phyloP scores from a whole-genome alignment of 2,888 invertebrate genomes.

The Scelioninae gen. 2 region DNA sequence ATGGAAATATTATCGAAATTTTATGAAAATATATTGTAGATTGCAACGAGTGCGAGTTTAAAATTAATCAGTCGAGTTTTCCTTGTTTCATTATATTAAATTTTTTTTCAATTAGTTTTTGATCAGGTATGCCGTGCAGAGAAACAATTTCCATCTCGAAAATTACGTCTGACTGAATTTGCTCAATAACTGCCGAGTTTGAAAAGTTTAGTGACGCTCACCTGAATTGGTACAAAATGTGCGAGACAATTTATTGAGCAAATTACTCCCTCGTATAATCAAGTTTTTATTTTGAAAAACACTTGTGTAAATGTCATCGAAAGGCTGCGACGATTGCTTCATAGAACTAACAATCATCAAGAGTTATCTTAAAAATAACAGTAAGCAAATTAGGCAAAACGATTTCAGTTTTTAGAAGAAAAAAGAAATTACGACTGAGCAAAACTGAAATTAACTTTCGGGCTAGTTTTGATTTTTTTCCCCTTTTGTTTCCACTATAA shows the following conservation, averaged over 20 bases:
- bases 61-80: conserved; percentile 53
- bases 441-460: not conserved
- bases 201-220: not conserved
- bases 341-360: conserved; percentile 38
- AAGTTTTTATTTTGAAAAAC: conserved; percentile 16
- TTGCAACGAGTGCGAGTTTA: conserved; percentile 43
- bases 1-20: conserved; percentile 31
- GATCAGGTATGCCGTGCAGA: conserved; percentile 38
- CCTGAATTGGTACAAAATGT: not conserved
- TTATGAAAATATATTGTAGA: conserved; percentile 54
- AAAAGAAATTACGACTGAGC: not conserved
- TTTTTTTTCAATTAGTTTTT: conserved; percentile 9
- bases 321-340: conserved; percentile 21
- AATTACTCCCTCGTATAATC: conserved; percentile 3
- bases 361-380: conserved; percentile 19
- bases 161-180: conserved; percentile 19
- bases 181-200: conserved; percentile 14
- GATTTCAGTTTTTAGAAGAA: conserved; percentile 19
- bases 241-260: conserved; percentile 11
- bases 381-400: conserved; percentile 50
- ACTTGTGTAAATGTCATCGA: conserved; percentile 38
- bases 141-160: conserved; percentile 36
- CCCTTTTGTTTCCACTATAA: no score
- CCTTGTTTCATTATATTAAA: conserved; percentile 10
- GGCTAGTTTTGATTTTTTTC: conserved; percentile 9